phyloP scores from a whole-genome alignment of 1,140 invertebrate species.

The Penaeus chinensis region DNA sequence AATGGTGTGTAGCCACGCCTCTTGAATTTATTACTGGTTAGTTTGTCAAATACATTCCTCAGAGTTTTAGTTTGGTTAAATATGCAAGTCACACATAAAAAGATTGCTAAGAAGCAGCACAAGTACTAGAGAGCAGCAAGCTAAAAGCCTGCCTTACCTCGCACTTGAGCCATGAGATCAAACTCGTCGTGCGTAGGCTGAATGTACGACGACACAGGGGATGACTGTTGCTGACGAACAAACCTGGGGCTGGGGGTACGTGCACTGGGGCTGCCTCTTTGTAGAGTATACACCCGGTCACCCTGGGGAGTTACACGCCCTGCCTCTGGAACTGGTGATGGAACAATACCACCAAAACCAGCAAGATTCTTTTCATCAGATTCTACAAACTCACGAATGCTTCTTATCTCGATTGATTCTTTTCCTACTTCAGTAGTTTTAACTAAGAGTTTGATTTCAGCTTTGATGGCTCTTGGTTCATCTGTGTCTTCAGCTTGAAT shows the following conservation, averaged over 20 bases:
- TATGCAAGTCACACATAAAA: constrained; percentile 54
- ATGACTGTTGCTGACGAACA: constrained; percentile 53
- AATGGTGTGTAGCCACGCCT: constrained; percentile 57
- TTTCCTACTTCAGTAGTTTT: constrained; percentile 70
- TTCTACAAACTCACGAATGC: constrained; percentile 70
- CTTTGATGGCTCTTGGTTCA: constrained; percentile 66
- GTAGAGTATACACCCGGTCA: constrained; percentile 55
- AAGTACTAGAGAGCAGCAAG: constrained; percentile 62
- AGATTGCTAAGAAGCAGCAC: constrained; percentile 59
- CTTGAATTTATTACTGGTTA: constrained; percentile 41
- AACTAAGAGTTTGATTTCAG: constrained; percentile 72
- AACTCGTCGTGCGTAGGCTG: constrained; percentile 59
- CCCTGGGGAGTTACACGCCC: constrained; percentile 30
- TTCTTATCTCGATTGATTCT: constrained; percentile 72
- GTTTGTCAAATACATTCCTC: constrained; percentile 60
- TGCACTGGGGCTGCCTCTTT: constrained; percentile 42
- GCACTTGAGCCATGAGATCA: constrained; percentile 64
- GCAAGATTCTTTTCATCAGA: constrained; percentile 43
- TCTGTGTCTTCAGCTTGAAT: constrained; percentile 60
- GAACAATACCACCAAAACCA: constrained; percentile 46
- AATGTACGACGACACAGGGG: constrained; percentile 50
- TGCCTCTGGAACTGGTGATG: constrained; percentile 48
- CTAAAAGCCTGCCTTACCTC: constrained; percentile 64
- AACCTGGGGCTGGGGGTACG: constrained; percentile 61
- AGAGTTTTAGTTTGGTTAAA: constrained; percentile 50